Evolutionary conservation across 2,797 vertebrate genomes (phyloP).

Genomic region (Nyctibius grandis): DNA sequence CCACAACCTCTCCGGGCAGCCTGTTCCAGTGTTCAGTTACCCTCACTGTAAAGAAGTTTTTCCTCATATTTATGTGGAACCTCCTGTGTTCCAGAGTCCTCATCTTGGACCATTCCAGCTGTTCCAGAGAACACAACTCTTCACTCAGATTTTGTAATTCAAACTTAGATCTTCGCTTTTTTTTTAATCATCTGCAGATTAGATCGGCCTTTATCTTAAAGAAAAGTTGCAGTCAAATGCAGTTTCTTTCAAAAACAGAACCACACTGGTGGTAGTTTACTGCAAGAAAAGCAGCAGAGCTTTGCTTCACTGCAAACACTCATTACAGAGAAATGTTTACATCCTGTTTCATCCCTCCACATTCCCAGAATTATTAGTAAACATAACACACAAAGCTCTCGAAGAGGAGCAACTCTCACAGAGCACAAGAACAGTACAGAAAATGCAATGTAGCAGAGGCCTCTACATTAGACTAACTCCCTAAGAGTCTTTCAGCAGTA

Average conservation of each 20-base stretch:
- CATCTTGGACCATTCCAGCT: not conserved
- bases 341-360: not conserved
- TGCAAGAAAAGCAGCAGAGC: not conserved
- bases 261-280: not conserved
- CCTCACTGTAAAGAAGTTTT: too few species aligned
- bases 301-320: not conserved
- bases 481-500: not conserved
- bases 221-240: not conserved
- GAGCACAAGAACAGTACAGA: not conserved
- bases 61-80: too few species aligned
- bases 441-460: not conserved
- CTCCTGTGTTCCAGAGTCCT: not conserved
- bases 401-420: not conserved
- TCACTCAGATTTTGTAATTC: not conserved
- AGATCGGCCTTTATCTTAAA: not conserved
- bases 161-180: not conserved
- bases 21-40: too few species aligned
- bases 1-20: too few species aligned
- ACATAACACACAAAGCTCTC: not conserved
- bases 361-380: not conserved
- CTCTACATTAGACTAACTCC: not conserved
- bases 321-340: not conserved
- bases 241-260: not conserved
- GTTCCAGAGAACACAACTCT: not conserved
- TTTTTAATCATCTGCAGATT: not conserved